Evolutionary conservation across 2,797 vertebrate species (phyloP).

Genomic region (Eurystomus glaucurus): DNA sequence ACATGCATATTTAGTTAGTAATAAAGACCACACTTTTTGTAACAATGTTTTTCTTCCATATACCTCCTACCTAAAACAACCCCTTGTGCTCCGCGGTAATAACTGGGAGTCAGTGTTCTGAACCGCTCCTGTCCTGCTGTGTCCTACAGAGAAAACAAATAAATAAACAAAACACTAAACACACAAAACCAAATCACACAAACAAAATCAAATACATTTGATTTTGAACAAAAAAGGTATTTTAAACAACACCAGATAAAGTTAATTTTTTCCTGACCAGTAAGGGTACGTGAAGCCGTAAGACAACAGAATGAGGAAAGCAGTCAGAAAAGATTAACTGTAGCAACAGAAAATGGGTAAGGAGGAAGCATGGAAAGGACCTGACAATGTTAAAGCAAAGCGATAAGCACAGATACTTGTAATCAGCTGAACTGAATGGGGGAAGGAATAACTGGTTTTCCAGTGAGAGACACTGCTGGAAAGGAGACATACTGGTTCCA

Average conservation of each 20-base stretch:
- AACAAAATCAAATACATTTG: not conserved
- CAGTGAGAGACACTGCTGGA: not conserved
- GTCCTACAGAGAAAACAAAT: conserved; percentile 10
- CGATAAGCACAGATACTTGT: not conserved
- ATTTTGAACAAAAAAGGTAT: not conserved
- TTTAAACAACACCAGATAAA: not conserved
- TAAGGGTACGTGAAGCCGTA: accelerated
- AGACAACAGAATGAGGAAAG: not conserved
- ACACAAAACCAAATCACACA: not conserved
- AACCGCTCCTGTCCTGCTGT: conserved; percentile 76
- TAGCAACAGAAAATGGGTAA: not conserved
- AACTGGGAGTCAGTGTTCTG: conserved; percentile 60
- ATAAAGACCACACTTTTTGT: not conserved
- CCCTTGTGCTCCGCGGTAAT: conserved; percentile 75
- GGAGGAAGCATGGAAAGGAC: not conserved
- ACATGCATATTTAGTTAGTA: not conserved
- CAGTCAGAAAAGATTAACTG: not conserved
- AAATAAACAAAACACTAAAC: not conserved
- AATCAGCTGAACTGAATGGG: not conserved
- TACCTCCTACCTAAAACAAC: conserved; percentile 67
- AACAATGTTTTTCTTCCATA: not conserved
- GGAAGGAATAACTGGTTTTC: not conserved
- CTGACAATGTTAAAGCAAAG: not conserved
- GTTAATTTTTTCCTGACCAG: not conserved
- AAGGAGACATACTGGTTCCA: not conserved